Conservation (phyloP, 2,888 invertebrate species). For the Erpobdella octoculata region DNA sequence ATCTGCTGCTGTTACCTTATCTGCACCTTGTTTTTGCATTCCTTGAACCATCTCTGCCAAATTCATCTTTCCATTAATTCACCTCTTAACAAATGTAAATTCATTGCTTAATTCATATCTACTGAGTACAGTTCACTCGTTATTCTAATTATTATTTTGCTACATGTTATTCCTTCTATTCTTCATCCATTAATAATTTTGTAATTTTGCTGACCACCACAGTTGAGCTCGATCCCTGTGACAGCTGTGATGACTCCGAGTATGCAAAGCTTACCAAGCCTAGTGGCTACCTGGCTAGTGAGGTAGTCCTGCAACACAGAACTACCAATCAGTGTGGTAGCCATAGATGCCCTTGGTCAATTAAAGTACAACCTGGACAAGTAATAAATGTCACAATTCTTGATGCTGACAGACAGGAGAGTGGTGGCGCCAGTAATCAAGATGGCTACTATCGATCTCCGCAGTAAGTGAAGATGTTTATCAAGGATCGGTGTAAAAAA, state of each 20-base stretch:
- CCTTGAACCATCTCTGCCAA: too few relatives aligned
- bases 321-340: conserved; percentile 25
- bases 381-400: conserved; percentile 31
- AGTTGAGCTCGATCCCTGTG: conserved; percentile 21
- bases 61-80: too few relatives aligned
- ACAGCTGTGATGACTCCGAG: conserved; percentile 5
- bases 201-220: too few relatives aligned
- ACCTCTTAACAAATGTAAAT: not conserved
- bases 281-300: conserved; percentile 31
- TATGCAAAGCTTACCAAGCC: not conserved
- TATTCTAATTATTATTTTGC: not conserved
- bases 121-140: not conserved
- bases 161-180: too few relatives aligned
- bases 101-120: not conserved
- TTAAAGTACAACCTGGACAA: conserved; percentile 27
- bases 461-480: too few relatives aligned
- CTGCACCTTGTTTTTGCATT: too few relatives aligned
- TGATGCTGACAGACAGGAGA: conserved; percentile 24
- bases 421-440: too few relatives aligned
- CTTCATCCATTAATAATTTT: too few relatives aligned
- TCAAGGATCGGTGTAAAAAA: too few relatives aligned
- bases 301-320: conserved; percentile 20
- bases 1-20: too few relatives aligned
- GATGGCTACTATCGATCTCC: too few relatives aligned
- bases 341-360: conserved; percentile 31